Conservation (phyloP, 2,888 invertebrate genomes). For the Eupithecia insigniata region DNA sequence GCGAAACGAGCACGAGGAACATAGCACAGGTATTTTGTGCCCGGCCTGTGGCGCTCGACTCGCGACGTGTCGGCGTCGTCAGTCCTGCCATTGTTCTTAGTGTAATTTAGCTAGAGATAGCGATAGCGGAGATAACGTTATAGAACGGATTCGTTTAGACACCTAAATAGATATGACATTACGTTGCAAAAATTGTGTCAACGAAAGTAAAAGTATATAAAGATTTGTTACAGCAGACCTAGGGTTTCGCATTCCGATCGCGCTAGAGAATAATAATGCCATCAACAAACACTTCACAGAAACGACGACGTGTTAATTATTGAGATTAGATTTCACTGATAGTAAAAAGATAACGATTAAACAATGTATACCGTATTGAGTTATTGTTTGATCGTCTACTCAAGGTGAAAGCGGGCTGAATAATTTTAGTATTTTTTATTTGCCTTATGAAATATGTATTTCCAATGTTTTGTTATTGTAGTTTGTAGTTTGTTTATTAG, state of each 20-base stretch:
- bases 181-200: constrained; percentile 26
- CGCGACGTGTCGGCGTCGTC: constrained; percentile 44
- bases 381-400: constrained; percentile 51
- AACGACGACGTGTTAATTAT: constrained; percentile 46
- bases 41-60: constrained; percentile 65
- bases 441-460: constrained; percentile 35
- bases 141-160: constrained; percentile 51
- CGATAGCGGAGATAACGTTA: constrained; percentile 78
- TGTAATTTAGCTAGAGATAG: constrained; percentile 80
- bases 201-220: constrained; percentile 22
- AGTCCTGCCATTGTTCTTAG: constrained; percentile 69
- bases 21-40: constrained; percentile 70
- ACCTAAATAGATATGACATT: constrained; percentile 42
- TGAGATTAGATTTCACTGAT: constrained; percentile 62
- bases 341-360: constrained; percentile 51
- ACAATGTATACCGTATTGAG: constrained; percentile 41
- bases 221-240: constrained; percentile 9
- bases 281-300: constrained; percentile 27
- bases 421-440: constrained; percentile 30
- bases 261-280: constrained; percentile 12
- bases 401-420: constrained; percentile 38
- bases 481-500: constrained; percentile 41
- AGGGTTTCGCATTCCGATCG: constrained; percentile 15
- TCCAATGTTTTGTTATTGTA: constrained; percentile 38
- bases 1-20: constrained; percentile 61